Evolutionary conservation across 2,888 invertebrate genomes (phyloP), one percentile per base, ranked within the genome.

Genomic region (Neoascia interrupta): DNA sequence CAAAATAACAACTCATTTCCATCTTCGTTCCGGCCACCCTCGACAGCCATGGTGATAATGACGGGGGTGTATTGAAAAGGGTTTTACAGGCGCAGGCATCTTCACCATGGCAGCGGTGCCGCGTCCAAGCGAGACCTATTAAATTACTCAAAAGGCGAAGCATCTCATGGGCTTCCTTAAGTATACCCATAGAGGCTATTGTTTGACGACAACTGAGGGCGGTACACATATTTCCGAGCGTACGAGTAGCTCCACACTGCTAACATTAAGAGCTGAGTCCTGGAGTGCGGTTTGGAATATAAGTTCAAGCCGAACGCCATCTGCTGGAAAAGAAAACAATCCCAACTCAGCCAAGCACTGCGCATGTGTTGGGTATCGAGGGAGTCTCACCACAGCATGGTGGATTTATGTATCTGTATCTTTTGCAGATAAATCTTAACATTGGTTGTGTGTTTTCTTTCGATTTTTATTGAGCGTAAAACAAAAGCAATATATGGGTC

Each of bases 1-100:
- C 54, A 72, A 60, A 72, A 53, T 72, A 72, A 72, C 76, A 72
- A 76, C 76, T 76, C 76, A 76, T 76, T 76, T 76, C 72, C 76
- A 72, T 60, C 53, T 69, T 16, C 47, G 51, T 70, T 54, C 53
- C 64, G 72, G 72, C 34, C 28, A 45, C 13, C 15, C 15, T 10
- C 15, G 31, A 56, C 41, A 43, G 31, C 60, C 16, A 13, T 37
- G 58, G 18, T 36, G 49, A 18, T 21, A 34, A 34, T 23, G 31
- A n/a, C 3, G 43, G 53, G 39, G n/a, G n/a, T n/a, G n/a, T n/a
- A n/a, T 15, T 66, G 36, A 21, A 18, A 26, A 11, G 39, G n/a
- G n/a, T n/a, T n/a, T n/a, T n/a, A n/a, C n/a, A n/a, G n/a, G n/a
- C n/a, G n/a, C n/a, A n/a, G n/a, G n/a, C n/a, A n/a, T n/a, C n/a